A percentile compares a stretch with the other conserved stretches of the same genome.
Conservation (phyloP, 2,113 vertebrate genomes). For the Lipotes vexillifer region DNA sequence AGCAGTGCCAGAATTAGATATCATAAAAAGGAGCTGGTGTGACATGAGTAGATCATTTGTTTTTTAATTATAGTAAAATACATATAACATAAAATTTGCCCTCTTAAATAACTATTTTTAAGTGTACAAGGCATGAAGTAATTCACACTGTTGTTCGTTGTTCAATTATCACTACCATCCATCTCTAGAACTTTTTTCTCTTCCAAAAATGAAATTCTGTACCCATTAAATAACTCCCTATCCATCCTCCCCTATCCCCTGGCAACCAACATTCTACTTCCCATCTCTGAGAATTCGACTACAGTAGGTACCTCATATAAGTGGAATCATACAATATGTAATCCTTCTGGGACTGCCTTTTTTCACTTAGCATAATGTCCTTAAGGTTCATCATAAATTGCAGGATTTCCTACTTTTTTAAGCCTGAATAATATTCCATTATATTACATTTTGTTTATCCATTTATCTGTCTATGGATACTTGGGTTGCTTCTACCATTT, state of each 20-base stretch:
- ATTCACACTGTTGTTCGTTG: not conserved
- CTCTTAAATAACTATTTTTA: not conserved
- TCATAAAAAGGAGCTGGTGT: not conserved
- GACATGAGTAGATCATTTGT: not conserved
- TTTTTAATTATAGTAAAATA: not conserved
- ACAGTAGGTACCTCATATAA: not conserved
- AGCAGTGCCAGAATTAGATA: not conserved
- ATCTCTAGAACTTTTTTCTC: not conserved
- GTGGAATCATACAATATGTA: not conserved
- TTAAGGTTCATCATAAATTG: not conserved
- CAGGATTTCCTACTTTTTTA: no score
- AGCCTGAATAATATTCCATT: no score
- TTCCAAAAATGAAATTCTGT: not conserved
- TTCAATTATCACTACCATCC: not conserved
- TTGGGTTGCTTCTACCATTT: no score
- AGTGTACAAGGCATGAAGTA: not conserved
- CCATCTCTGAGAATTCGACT: not conserved
- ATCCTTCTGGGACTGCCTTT: not conserved
- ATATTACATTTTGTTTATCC: no score
- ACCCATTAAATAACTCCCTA: not conserved
- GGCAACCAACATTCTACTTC: not conserved
- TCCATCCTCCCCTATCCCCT: not conserved
- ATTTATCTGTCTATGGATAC: no score
- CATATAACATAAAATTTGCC: not conserved
- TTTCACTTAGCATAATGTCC: not conserved